These are phyloP conservation scores for Argyrosomus japonicus DNA, from an alignment of 2,113 vertebrate species.

Conservation along the genomic window DNA sequence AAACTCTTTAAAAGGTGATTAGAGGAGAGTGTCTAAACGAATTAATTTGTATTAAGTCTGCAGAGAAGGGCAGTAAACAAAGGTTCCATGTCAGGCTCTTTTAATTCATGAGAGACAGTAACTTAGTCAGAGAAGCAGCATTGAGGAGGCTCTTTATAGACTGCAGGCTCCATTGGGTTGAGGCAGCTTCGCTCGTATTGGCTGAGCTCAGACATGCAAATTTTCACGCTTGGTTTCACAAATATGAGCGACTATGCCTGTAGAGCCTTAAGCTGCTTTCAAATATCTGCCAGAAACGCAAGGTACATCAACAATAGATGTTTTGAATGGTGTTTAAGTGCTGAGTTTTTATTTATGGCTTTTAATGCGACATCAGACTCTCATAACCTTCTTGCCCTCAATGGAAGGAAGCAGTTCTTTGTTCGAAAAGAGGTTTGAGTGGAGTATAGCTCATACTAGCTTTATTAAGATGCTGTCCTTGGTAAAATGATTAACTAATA, in stretches of 20 bases:
- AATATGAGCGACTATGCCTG: slow-evolving; percentile 20
- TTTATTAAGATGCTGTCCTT: neutral
- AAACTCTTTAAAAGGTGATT: neutral
- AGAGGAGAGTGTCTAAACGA: neutral
- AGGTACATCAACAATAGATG: slow-evolving; percentile 47
- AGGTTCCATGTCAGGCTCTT: slow-evolving; percentile 6
- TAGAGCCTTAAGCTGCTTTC: slow-evolving; percentile 54
- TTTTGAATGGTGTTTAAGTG: slow-evolving; percentile 33
- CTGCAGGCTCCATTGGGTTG: slow-evolving; percentile 26
- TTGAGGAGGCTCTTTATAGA: slow-evolving; percentile 6
- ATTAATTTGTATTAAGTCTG: neutral
- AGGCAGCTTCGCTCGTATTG: slow-evolving; percentile 28
- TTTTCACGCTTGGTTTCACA: slow-evolving; percentile 30
- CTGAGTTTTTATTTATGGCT: slow-evolving; percentile 22
- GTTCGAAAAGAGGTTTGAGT: neutral
- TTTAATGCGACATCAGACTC: slow-evolving; percentile 1
- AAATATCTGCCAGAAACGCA: slow-evolving; percentile 38
- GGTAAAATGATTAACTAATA: neutral
- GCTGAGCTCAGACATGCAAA: slow-evolving; percentile 44
- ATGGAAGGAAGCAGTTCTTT: neutral
- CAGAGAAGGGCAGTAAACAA: neutral
- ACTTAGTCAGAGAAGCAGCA: slow-evolving; percentile 4
- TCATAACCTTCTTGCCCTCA: slow-evolving; percentile 5
- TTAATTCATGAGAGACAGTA: slow-evolving; percentile 13
- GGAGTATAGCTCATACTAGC: neutral